Evolutionary conservation across 2,797 vertebrate species (phyloP).

Genomic region (Urophycis tenuis): DNA sequence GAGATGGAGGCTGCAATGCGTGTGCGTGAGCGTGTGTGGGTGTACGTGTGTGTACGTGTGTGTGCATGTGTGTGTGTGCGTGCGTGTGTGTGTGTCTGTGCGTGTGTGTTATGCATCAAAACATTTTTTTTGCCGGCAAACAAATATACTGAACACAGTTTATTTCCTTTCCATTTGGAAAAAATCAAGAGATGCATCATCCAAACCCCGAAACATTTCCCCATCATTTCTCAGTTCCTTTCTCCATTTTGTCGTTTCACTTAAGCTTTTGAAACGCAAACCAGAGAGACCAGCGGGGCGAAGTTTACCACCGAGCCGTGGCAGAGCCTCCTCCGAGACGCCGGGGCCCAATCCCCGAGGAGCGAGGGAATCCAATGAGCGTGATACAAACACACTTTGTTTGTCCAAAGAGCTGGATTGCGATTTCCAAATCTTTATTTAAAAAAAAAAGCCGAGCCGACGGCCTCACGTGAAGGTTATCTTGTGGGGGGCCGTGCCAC

Average conservation of each 20-base stretch:
- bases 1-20: slow-evolving; percentile 38
- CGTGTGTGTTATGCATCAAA: slow-evolving; percentile 9
- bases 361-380: slow-evolving; percentile 21
- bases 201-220: neutral
- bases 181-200: slow-evolving; percentile 6
- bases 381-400: slow-evolving; percentile 20
- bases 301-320: slow-evolving; percentile 21
- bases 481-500: neutral
- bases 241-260: neutral
- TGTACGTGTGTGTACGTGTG: neutral
- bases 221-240: neutral
- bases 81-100: neutral
- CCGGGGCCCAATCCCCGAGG: neutral
- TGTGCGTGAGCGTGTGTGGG: neutral
- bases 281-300: slow-evolving; percentile 6
- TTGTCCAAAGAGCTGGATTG: neutral
- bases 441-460: slow-evolving; percentile 21
- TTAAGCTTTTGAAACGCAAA: slow-evolving; percentile 14
- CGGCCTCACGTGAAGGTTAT: slow-evolving; percentile 41
- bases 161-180: slow-evolving; percentile 15
- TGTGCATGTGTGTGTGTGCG: neutral
- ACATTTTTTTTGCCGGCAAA: slow-evolving; percentile 42
- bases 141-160: slow-evolving; percentile 32
- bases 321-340: slow-evolving; percentile 24
- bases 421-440: slow-evolving; percentile 21